Evolutionary conservation across 2,113 vertebrate species (phyloP), one percentile per base, ranked within the genome.

Genomic region (Hemicordylus capensis): DNA sequence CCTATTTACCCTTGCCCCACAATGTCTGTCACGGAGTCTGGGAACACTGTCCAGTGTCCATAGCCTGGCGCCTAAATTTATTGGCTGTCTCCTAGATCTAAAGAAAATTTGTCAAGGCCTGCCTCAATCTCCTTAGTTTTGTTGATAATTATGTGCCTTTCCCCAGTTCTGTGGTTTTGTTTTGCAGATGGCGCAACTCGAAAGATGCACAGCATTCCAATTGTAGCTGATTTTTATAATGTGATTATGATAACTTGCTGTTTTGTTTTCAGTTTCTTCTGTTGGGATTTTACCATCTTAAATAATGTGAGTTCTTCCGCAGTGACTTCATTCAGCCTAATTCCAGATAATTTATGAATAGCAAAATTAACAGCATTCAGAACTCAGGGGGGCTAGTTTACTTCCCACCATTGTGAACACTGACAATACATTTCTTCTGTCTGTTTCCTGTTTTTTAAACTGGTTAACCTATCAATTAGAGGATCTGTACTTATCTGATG

Each of bases 401-500:
- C 51, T 73, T 73, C 67, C 54, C 17, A 15, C 19, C 15, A 73
- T 24, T 72, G 67, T 59, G 54, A 59, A 82, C 72, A 82, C 8
- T 73, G 46, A 20, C 48, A 31, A 11, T 73, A n/a, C 46, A 73
- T 59, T 73, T 73, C 59, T 64, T 20, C 48, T 58, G 34, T 44
- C 67, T 70, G n/a, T 42, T 82, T 82, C 56, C 37, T 72, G 67
- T 46, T 67, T 67, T 80, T 67, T 67, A 64, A n/a, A 54, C 67
- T 39, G 34, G 51, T 70, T 58, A 72, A 42, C 4, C 11, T 26
- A 20, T 39, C 24, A 11, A 39, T 34, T 2, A 56, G 24, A 59
- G 76, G 76, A 42, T 11, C 9, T 12, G 70, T 77, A 54, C 20
- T 22, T 46, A 70, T 70, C 24, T 81, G 34, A 58, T 81, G 66